phyloP scores from a whole-genome alignment of 1,140 invertebrate species.

The Pseudomyrmex dendroicus region DNA sequence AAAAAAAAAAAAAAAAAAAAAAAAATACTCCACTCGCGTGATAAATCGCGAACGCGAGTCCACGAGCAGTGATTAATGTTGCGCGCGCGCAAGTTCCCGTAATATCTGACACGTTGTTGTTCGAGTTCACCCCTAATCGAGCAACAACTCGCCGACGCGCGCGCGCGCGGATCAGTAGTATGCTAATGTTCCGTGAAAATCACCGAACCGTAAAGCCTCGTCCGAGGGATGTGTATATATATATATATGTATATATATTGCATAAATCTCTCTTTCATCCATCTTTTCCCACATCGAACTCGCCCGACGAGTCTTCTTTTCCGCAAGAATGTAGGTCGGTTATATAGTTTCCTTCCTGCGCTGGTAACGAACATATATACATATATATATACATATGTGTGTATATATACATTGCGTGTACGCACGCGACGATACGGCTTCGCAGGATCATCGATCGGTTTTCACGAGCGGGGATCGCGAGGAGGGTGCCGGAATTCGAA shows the following conservation, averaged over 20 bases:
- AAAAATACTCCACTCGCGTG: too few species aligned
- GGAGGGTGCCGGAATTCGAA: conserved; percentile 74
- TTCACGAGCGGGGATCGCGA: conserved; percentile 18
- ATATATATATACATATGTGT: too few species aligned
- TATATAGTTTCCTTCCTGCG: too few species aligned
- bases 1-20: too few species aligned
- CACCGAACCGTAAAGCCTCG: conserved; percentile 51
- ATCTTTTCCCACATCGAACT: background rate
- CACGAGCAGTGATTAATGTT: conserved; percentile 13
- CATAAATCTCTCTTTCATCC: conserved; percentile 6
- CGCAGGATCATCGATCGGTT: conserved; percentile 65
- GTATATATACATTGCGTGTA: background rate
- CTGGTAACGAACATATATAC: background rate
- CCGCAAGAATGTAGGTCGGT: background rate
- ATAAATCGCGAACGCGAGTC: conserved; percentile 8
- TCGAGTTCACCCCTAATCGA: conserved; percentile 59
- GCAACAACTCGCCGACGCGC: conserved; percentile 9
- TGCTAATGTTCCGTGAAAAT: conserved; percentile 70
- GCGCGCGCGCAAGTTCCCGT: background rate
- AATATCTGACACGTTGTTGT: conserved; percentile 36
- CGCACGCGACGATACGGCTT: conserved; percentile 11
- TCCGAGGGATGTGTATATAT: background rate
- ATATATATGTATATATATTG: too few species aligned
- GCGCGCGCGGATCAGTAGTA: conserved; percentile 64
- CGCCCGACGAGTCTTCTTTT: background rate